Base-by-base conservation (phyloP, 2,888 invertebrate species). In the Subacronicta megacephala region DNA sequence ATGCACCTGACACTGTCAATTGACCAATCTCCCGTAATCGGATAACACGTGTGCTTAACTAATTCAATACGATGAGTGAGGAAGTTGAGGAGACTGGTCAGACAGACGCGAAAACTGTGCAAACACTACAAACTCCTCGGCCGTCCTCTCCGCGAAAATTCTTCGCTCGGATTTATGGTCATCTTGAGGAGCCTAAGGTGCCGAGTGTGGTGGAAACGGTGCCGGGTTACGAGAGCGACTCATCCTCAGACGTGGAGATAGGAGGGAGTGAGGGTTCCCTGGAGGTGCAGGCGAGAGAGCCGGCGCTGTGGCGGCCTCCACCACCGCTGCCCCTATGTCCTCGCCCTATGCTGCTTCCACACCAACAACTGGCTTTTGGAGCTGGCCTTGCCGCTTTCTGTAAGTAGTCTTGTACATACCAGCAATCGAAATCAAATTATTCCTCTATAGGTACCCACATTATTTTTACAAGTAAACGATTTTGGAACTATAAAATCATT, bases 101-200 rank as follows among this genome's bases (percentile, higher is more conserved):
- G 26, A 81, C 81, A 18, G 77, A 82, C n/a, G 53, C 72, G 7
- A 73, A 72, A 31, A 84, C 84, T 6, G 78, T 90, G 40, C 83
- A 84, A 62, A 62, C 54, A 26, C n/a, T 67, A 6, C 70, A 64
- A 36, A 70, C 84, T 1, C 89, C 93, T 37, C 92, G 95, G 16
- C 97, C 97, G 0, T 97, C 97, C 9, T 97, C 97, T 0, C 97
- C 97, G 53, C 94, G 97, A 23, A 96, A 96, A 78, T 97, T 97
- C 87, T 97, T 97, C 83, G 97, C 97, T 45, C 95, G 97, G 53
- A 93, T 97, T 36, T 97, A 97, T 80, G 97, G 97, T 0, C 96
- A 97, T 77, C 92, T 97, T n/a, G 97, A 97, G 71, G 84, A 90
- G 53, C 82, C 85, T 3, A 82, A 79, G 56, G 67, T 54, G 42